A percentile compares a stretch with the other conserved stretches of the same genome.
These are phyloP conservation scores for Mormyrus proboscirostris DNA, from an alignment of 2,797 vertebrate species.

Conservation along the genomic window DNA sequence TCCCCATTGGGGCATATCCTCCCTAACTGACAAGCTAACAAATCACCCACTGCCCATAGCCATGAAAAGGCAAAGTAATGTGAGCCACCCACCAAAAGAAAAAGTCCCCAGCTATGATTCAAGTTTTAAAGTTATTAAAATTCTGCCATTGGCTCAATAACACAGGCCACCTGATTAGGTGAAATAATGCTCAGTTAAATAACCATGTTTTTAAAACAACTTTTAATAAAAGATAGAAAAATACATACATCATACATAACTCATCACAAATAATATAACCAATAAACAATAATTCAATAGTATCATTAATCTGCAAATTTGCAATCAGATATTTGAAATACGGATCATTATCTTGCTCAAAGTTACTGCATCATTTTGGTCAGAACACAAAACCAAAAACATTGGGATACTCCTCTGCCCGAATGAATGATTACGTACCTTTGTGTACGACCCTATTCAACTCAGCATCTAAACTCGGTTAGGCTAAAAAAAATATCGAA, in stretches of 20 bases:
- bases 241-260: neutral
- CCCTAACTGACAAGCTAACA: neutral
- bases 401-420: neutral
- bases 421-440: neutral
- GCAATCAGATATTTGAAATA: neutral
- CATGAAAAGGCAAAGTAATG: neutral
- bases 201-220: neutral
- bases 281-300: neutral
- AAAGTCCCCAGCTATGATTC: neutral
- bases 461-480: neutral
- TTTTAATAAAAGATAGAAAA: neutral
- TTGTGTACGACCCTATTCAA: neutral
- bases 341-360: neutral
- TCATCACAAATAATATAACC: neutral
- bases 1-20: neutral
- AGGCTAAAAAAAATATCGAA: neutral
- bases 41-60: neutral
- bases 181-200: neutral
- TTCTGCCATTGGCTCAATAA: neutral
- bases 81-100: neutral
- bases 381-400: neutral
- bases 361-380: neutral
- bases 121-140: neutral
- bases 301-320: neutral
- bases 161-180: neutral